Base-by-base conservation (phyloP, 2,797 vertebrate genomes). In the Fratercula arctica region DNA sequence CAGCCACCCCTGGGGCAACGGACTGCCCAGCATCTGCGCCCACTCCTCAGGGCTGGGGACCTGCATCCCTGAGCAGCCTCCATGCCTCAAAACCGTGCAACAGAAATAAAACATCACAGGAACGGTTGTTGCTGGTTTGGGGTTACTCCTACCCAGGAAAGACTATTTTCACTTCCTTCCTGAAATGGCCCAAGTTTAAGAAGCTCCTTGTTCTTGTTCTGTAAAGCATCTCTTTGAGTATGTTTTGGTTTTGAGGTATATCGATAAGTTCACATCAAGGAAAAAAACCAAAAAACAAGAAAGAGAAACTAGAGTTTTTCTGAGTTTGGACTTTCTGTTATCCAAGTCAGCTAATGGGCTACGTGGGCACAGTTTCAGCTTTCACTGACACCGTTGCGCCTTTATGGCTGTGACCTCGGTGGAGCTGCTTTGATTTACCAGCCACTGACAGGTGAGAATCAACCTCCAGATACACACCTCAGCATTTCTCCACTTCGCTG, bases 1-100 rank as follows among this genome's bases (percentile, higher is more conserved):
- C 96, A 96, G 97, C 94, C 95, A 97, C 68, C 72, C 90, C 59
- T 84, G 97, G 97, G 90, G 94, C 91, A 92, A 80, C 51, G 90
- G 90, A 50, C 48, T 76, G 82, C 90, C 70, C 59, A 68, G 95
- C 35, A 77, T 96, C 96, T 98, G 95, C 18, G 94, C 83, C 95
- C 87, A 45, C 68, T 89, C 89, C 90, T 56, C 70, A 84, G 89
- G 98, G 92, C 87, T 28, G 78, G 91, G 92, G 63, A 81, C 8
- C n/a, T 88, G 92, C 69, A 87, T 97, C 90, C 95, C 87, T 77
- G 73, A 89, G 81, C 90, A 90, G 61, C 81, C 21, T 46, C 68
- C 57, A 13, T 2, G 3, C 51, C 94, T 61, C 8, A 8, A 39
- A 94, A 92, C 25, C 16, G 60, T 31, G 73, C 80, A 89, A 70